phyloP scores from a whole-genome alignment of 1,140 invertebrate genomes.

The Zaprionus ornatus region DNA sequence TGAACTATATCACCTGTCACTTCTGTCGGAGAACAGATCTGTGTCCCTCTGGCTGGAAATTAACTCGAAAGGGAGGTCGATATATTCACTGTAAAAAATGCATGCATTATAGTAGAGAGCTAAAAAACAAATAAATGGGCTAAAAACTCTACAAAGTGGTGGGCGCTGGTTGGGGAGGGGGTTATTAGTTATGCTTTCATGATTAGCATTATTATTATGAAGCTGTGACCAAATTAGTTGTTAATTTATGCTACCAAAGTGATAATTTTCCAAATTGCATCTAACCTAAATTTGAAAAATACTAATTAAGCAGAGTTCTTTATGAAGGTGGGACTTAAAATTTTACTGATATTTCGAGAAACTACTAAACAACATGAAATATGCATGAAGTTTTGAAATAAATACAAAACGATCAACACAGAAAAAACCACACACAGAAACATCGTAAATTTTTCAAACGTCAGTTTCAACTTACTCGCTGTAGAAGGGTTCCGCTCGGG shows the following conservation, averaged over 20 bases:
- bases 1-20: conserved; percentile 6
- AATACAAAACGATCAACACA: conserved; percentile 28
- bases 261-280: not conserved
- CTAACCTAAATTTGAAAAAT: not conserved
- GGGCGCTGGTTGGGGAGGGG: not conserved
- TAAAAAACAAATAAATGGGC: not conserved
- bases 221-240: not conserved
- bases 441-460: conserved; percentile 1
- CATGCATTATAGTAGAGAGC: conserved; percentile 36
- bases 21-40: not conserved
- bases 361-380: conserved; percentile 52
- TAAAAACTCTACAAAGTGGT: not conserved
- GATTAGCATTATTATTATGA: not conserved
- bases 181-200: not conserved
- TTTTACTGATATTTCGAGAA: not conserved
- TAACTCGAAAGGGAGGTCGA: not conserved
- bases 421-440: conserved; percentile 50
- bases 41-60: not conserved
- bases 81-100: conserved; percentile 45
- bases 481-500: conserved; percentile 62
- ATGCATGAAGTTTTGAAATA: conserved; percentile 54
- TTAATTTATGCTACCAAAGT: not conserved
- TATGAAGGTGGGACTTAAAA: not conserved
- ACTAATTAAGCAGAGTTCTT: not conserved
- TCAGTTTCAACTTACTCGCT: conserved; percentile 62